These are phyloP conservation scores for Meiosimyza decipiens DNA, from an alignment of 2,888 invertebrate genomes.

Conservation along the genomic window DNA sequence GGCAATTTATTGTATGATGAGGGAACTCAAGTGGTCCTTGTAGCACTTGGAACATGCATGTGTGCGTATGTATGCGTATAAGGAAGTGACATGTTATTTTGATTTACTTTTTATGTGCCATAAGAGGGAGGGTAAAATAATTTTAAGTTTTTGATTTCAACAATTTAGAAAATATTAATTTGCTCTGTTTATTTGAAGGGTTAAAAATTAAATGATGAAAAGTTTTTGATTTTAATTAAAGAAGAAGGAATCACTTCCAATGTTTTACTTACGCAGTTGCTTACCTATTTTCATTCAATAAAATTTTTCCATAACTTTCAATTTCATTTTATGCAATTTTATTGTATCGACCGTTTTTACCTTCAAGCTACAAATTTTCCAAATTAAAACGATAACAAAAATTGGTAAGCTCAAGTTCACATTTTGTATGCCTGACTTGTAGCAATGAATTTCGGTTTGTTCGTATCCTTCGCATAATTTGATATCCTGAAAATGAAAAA, in stretches of 20 bases:
- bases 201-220: no score
- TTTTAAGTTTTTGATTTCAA: not conserved
- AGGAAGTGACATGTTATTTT: not conserved
- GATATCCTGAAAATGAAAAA: constrained; percentile 10
- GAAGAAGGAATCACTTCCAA: no score
- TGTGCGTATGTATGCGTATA: not conserved
- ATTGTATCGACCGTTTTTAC: no score
- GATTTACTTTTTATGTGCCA: not conserved
- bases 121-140: not conserved
- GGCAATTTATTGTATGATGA: not conserved
- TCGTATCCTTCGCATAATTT: constrained; percentile 1
- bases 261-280: no score
- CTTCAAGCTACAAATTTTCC: no score
- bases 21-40: not conserved
- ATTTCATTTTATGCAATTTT: no score
- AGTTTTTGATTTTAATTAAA: no score
- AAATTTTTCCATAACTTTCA: no score
- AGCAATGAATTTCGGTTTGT: not conserved
- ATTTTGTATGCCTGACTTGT: constrained; percentile 12
- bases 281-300: no score
- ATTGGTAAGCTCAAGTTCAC: not conserved
- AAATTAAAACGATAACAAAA: no score
- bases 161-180: not conserved
- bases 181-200: no score
- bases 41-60: not conserved